These are phyloP conservation scores for Oriolus oriolus DNA, from an alignment of 2,113 vertebrate genomes.

Conservation along the genomic window DNA sequence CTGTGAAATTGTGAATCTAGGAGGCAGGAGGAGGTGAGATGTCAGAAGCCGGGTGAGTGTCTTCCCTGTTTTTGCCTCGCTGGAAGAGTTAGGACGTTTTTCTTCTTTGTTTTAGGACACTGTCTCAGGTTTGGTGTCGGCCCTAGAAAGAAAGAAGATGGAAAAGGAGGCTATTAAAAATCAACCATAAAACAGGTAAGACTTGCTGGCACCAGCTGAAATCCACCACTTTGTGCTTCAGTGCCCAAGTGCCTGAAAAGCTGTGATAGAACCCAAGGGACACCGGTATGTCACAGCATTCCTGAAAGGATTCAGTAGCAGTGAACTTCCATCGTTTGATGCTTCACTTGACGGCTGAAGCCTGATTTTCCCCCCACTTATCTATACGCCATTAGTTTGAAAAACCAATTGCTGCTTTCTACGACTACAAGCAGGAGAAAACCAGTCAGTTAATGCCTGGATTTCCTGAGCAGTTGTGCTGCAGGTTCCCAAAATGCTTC, in stretches of 20 bases:
- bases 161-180: background rate
- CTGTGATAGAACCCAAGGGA: background rate
- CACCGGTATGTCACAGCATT: rapidly evolving
- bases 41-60: background rate
- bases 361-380: background rate
- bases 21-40: background rate
- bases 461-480: background rate
- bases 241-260: background rate
- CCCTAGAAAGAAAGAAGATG: background rate
- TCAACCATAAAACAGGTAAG: background rate
- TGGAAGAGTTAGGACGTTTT: background rate
- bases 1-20: background rate
- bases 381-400: background rate
- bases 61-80: background rate
- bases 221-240: background rate
- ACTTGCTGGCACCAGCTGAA: background rate
- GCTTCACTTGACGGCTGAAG: background rate
- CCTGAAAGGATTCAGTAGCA: background rate
- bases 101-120: background rate
- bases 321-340: background rate
- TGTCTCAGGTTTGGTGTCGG: background rate
- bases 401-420: background rate
- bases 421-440: background rate
- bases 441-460: background rate
- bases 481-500: background rate